Base-by-base conservation (phyloP, 2,113 vertebrate species). In the Anarrhichthys ocellatus region DNA sequence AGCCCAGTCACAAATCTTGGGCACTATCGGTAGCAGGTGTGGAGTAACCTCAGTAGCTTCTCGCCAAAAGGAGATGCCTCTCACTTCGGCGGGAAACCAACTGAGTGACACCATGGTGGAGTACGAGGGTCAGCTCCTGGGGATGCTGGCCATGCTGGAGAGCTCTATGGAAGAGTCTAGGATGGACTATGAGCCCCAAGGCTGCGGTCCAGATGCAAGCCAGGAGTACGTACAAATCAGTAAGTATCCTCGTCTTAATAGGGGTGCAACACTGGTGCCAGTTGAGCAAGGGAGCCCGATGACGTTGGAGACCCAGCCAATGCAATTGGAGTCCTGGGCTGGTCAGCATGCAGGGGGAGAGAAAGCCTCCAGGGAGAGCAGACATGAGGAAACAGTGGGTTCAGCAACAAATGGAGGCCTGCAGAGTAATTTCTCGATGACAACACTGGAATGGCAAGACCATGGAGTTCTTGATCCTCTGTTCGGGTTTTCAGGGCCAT, bases 121-220 rank as follows among this genome's bases (percentile, higher is more conserved):
- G 80, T 94, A 92, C 13, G 93, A 94, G 75, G 84, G 81, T 17
- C 83, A 92, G 65, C 75, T 94, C 50, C 24, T 88, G 83, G 91
- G 88, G 9, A 92, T 93, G 92, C 67, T 94, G 70, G 68, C 91
- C 70, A 91, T 90, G 91, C 68, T 93, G 67, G 93, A 91, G 69
- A 86, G 34, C 79, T 85, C 90, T 14, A 93, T 92, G 75, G 93
- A 93, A 69, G 92, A 94, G 42, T 50, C 77, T 20, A 88, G 79
- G 32, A 91, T 91, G 89, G 90, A 93, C 62, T 90, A 84, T 54
- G 88, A 91, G 46, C 70, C 82, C 0, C 84, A 89, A 29, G 82
- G 85, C 36, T 88, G 79, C 85, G 69, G 17, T 24, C 27, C 56
- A 27, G 84, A 92, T 62, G 27, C n/a, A 29, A 78, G 77, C 27